Evolutionary conservation across 2,797 vertebrate genomes (phyloP), one percentile per base, ranked within the genome.

Genomic region (Hipposideros larvatus): DNA sequence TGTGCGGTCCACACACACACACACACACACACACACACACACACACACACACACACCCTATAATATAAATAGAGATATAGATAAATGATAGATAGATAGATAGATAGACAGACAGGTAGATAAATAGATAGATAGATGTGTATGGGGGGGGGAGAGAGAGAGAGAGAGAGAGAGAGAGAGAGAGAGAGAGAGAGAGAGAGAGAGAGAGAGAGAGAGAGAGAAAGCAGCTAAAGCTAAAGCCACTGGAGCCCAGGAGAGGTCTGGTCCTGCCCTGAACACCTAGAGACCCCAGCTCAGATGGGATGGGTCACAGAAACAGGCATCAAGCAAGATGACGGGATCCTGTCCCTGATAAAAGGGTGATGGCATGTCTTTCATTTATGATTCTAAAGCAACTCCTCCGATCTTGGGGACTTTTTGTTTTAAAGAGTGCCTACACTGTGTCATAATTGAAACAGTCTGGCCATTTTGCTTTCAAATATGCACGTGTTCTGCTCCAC

Each of bases 1-100:
- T 6, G 7, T 9, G 48, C 13, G 2, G 3, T 6, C 5, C 15
- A n/a, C 8, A 11, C 1, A 8, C 15, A 2, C 55, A 16, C 3
- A 7, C 2, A 14, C 43, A 6, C 7, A 3, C 22, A 28, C 41
- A 31, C 0, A 0, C 4, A 0, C 14, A 48, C 11, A 37, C 5
- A 21, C 46, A 53, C 26, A 74, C 68, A 43, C 68, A 41, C 37
- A 14, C 19, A 70, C 37, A 70, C 11, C 11, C 11, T 21, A 26
- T 24, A 59, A 51, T 51, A 48, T 13, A 48, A 10, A 48, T 48
- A 48, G 46, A 48, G 28, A 63, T 28, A 51, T 48, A 31, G 43
- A 51, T 65, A 19, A 28, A 66, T 63, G 26, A 51, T 65, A 66
- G 65, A 66, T 34, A 65, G 61, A 65, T 4, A 46, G 70, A 73